Base-by-base conservation (phyloP, 2,888 invertebrate species). In the Erpobdella octoculata region DNA sequence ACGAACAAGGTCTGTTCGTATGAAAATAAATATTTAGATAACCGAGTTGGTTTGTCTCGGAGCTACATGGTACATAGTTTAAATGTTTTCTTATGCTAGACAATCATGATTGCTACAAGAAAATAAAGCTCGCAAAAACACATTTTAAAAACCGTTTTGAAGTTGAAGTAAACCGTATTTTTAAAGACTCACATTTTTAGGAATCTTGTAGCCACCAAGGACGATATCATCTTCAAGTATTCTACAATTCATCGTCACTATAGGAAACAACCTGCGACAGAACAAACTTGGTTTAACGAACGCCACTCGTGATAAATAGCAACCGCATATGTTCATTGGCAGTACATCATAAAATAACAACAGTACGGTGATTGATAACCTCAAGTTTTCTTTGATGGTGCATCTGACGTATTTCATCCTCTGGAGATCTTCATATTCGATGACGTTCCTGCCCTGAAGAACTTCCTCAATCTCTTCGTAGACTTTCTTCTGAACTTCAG, bases 181-280 rank as follows among this genome's bases (percentile, higher is more conserved):
- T n/a, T 12, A 15, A 18, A 41, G 9, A 69, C 72, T 72, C 86
- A 91, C 91, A 80, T 88, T 88, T 80, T 88, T 87, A 6, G 88
- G 86, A n/a, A 93, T 85, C 72, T 82, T 82, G 83, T 90, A 91
- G 21, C 87, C 87, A 65, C 87, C 88, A 38, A 94, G 84, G 4
- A 85, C 80, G 38, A 87, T 85, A 74, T 90, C 88, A 76, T 88
- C 86, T 0, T 89, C 88, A 76, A 92, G 80, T 78, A 89, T 88
- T 80, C 94, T 86, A 3, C 92, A 91, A 75, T 94, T 85, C 82
- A 94, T 93, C 3, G 93, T 91, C 0, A 93, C 92, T 2, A 91
- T 90, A 0, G 94, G 94, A 84, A 91, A 93, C 15, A 94, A 82
- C 77, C n/a, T n/a, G n/a, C n/a, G n/a, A n/a, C n/a, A n/a, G n/a